phyloP scores from a whole-genome alignment of 2,797 vertebrate genomes.

The Muscicapa striata region DNA sequence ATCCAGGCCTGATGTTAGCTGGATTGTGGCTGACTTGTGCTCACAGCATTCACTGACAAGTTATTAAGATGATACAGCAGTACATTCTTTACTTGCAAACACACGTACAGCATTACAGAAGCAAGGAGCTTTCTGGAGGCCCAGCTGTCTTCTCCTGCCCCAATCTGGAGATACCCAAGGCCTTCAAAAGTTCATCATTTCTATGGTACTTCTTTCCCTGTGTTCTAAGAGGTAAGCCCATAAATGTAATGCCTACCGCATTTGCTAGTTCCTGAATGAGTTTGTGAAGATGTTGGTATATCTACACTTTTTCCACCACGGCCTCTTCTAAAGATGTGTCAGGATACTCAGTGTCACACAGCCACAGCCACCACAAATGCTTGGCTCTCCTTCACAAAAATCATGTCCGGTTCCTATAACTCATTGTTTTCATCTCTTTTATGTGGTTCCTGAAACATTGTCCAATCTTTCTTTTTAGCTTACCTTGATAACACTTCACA shows the following conservation, averaged over 20 bases:
- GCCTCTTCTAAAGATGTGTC: background rate
- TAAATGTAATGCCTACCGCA: background rate
- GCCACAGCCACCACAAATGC: background rate
- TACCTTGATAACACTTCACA: background rate
- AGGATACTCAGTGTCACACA: fast-evolving
- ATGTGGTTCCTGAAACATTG: background rate
- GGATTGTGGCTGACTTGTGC: background rate
- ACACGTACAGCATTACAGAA: background rate
- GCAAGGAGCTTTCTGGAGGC: background rate
- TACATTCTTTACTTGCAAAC: background rate
- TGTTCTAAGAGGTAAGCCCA: background rate
- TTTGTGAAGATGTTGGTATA: background rate
- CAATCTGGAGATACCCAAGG: background rate
- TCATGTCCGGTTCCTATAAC: background rate
- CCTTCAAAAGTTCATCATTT: background rate
- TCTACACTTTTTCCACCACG: background rate
- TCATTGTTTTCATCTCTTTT: background rate
- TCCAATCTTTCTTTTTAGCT: background rate
- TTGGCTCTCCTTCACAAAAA: background rate
- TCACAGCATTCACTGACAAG: too few relatives aligned
- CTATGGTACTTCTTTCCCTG: background rate
- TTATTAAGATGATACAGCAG: background rate
- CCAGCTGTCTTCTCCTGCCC: background rate
- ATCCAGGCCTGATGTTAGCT: background rate
- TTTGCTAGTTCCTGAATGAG: background rate